These are phyloP conservation scores for Phytoseiulus persimilis DNA, from an alignment of 2,888 invertebrate genomes.

Conservation along the genomic window DNA sequence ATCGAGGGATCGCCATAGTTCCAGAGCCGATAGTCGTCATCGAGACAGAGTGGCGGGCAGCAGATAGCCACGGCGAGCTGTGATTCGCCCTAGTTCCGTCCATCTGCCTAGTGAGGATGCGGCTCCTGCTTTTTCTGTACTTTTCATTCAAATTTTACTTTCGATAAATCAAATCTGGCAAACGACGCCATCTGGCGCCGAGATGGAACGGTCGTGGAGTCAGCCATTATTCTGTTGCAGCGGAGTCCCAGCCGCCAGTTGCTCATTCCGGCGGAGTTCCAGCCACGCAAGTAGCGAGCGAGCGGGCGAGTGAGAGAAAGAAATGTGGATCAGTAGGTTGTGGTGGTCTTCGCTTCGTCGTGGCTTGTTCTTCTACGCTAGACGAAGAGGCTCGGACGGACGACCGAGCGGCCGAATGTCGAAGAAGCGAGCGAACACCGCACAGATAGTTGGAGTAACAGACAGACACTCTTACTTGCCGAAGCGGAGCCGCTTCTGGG, in stretches of 20 bases:
- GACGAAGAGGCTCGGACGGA: neutral
- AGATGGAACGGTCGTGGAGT: neutral
- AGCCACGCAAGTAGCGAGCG: neutral
- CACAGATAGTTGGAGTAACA: neutral
- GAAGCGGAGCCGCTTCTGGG: neutral
- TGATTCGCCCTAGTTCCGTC: neutral
- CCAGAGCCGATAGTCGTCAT: neutral
- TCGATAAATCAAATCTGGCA: conserved; percentile 5
- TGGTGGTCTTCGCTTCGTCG: neutral
- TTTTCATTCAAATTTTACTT: neutral
- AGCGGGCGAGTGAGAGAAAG: neutral
- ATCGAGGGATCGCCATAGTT: neutral
- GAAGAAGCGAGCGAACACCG: neutral
- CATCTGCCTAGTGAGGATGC: neutral
- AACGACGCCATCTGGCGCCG: neutral
- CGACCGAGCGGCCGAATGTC: neutral
- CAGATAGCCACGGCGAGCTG: neutral
- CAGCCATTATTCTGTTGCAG: neutral
- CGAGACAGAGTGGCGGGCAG: neutral
- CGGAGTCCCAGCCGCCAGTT: neutral
- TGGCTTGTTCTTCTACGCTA: neutral
- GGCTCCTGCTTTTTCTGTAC: neutral
- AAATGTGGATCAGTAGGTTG: conserved; percentile 5
- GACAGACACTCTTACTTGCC: neutral
- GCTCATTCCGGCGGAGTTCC: neutral